phyloP scores from a whole-genome alignment of 2,888 invertebrate genomes.

The Dicycla oo region DNA sequence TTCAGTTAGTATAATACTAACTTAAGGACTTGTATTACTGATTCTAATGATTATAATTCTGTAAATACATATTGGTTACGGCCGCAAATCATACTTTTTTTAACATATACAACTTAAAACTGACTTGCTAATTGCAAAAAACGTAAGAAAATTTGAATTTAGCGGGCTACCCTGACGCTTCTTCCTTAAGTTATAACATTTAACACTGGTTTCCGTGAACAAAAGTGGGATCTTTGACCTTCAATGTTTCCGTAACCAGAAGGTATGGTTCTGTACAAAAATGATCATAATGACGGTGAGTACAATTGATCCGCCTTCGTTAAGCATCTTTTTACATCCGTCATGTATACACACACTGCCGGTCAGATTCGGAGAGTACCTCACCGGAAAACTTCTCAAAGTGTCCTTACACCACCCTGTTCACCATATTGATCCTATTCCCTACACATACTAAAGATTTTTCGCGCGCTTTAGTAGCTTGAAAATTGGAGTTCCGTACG shows the following conservation, averaged over 20 bases:
- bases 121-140: too few relatives aligned
- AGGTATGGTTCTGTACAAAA: neutral
- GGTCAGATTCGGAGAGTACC: too few relatives aligned
- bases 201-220: neutral
- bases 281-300: fast-evolving
- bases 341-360: neutral
- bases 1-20: too few relatives aligned
- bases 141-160: too few relatives aligned
- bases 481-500: neutral
- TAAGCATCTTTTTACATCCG: neutral
- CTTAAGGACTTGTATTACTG: too few relatives aligned
- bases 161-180: too few relatives aligned
- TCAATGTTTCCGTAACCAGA: neutral
- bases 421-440: neutral
- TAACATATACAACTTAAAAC: too few relatives aligned
- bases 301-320: neutral
- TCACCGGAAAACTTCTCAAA: too few relatives aligned
- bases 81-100: too few relatives aligned
- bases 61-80: too few relatives aligned
- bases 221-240: neutral
- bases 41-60: too few relatives aligned
- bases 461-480: conserved; percentile 25
- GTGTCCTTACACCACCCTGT: neutral
- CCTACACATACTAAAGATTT: neutral
- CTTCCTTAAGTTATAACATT: too few relatives aligned